phyloP scores from a whole-genome alignment of 2,888 invertebrate species.

The Amphimallon solstitiale region DNA sequence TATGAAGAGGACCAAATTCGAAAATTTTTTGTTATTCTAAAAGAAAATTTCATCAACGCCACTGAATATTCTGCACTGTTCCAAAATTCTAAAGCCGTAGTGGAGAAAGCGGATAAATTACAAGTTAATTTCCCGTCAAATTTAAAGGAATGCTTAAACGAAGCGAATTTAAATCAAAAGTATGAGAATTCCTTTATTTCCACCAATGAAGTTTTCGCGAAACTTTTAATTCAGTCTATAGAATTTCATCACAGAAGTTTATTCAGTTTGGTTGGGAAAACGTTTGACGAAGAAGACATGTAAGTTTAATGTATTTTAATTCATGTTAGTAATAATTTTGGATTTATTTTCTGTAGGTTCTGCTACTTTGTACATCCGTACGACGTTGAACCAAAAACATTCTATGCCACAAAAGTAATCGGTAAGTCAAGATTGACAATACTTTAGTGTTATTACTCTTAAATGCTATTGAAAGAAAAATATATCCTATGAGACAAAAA shows the following conservation, averaged over 20 bases:
- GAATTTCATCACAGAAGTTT: background rate
- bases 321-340: background rate
- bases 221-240: background rate
- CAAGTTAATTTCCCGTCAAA: conserved; percentile 36
- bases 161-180: conserved; percentile 21
- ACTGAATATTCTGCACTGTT: conserved; percentile 43
- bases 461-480: too few species aligned
- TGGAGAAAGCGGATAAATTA: conserved; percentile 42
- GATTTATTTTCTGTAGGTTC: conserved; percentile 35
- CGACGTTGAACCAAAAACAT: conserved; percentile 42
- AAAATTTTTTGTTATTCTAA: conserved; percentile 44
- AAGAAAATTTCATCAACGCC: conserved; percentile 35
- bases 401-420: conserved; percentile 43
- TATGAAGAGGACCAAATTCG: background rate
- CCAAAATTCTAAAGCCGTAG: conserved; percentile 37
- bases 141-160: conserved; percentile 32
- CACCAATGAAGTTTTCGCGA: background rate
- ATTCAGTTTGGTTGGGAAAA: background rate
- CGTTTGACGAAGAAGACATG: conserved; percentile 11
- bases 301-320: background rate
- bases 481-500: too few species aligned
- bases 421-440: conserved; percentile 41
- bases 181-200: conserved; percentile 12
- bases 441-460: background rate
- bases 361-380: conserved; percentile 44